Evolutionary conservation across 2,797 vertebrate genomes (phyloP), one percentile per base, ranked within the genome.

Genomic region (Betta splendens): DNA sequence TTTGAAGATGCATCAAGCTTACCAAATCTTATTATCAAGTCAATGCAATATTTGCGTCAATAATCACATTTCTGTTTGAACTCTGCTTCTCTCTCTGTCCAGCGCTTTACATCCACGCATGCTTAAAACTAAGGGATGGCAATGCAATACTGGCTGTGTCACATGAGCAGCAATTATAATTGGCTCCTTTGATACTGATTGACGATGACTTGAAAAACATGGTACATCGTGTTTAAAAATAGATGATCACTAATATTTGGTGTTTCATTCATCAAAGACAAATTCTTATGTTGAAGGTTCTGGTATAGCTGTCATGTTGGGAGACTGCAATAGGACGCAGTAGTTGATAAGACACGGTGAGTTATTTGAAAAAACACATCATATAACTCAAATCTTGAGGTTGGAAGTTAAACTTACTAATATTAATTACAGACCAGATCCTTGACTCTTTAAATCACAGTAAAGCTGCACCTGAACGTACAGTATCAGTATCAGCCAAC

Each of bases 1-100:
- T 69, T 77, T 79, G 56, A 62, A 38, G 31, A 69, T 23, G 47
- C n/a, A 44, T 5, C 38, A 56, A 17, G 9, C 52, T 65, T 32
- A 56, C n/a, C 3, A 49, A 59, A 67, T 67, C 44, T 46, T 40
- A 29, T 73, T 46, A 16, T 47, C 21, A 65, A 57, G 70, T 58
- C 21, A 25, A 28, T 46, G 60, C 23, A 49, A 55, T 9, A 51
- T 20, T 45, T 70, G 52, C 1, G 6, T 42, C 47, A 57, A 7
- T 21, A 43, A 39, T 60, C 65, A 35, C 12, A 11, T 31, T 11
- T 21, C n/a, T 26, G 51, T 39, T 21, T 23, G 25, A 59, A 37
- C 26, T 17, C 17, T 16, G 20, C 43, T 26, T 49, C 44, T 36
- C 26, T 49, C 40, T 32, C 25, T 31, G 39, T 7, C 50, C 6